phyloP scores from a whole-genome alignment of 2,888 invertebrate species.

The Lasioglossum lativentre region DNA sequence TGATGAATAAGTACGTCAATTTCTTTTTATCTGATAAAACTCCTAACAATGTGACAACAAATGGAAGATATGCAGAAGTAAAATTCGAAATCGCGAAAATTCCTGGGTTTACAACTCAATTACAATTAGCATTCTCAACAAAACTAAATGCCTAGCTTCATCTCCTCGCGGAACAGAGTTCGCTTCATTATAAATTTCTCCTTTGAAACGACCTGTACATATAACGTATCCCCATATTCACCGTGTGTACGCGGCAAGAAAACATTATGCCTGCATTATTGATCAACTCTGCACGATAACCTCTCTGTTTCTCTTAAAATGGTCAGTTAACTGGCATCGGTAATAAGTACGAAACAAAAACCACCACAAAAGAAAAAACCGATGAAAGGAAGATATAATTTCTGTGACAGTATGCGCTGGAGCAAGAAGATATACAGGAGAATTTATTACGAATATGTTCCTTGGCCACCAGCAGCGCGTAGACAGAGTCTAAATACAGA shows the following conservation, averaged over 20 bases:
- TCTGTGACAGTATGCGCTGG: slow-evolving; percentile 3
- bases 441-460: slow-evolving; percentile 57
- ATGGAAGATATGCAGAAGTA: no score
- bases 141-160: background rate
- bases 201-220: no score
- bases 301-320: background rate
- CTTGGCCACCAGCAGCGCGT: slow-evolving; percentile 53
- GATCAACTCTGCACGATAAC: slow-evolving; percentile 19
- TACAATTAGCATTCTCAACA: background rate
- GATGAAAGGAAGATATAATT: background rate
- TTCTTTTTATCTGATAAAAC: background rate
- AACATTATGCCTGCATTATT: background rate
- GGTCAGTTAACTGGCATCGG: background rate
- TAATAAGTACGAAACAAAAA: background rate
- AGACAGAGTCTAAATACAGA: slow-evolving; percentile 57
- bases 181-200: background rate
- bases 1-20: background rate
- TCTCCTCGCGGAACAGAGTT: background rate
- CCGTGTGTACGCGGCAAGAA: background rate
- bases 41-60: background rate
- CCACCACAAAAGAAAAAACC: background rate
- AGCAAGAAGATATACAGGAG: slow-evolving; percentile 50
- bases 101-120: background rate
- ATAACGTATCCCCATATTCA: background rate
- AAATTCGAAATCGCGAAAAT: no score